Conservation (phyloP, 2,113 vertebrate species). For the Megaceryle torquata region DNA sequence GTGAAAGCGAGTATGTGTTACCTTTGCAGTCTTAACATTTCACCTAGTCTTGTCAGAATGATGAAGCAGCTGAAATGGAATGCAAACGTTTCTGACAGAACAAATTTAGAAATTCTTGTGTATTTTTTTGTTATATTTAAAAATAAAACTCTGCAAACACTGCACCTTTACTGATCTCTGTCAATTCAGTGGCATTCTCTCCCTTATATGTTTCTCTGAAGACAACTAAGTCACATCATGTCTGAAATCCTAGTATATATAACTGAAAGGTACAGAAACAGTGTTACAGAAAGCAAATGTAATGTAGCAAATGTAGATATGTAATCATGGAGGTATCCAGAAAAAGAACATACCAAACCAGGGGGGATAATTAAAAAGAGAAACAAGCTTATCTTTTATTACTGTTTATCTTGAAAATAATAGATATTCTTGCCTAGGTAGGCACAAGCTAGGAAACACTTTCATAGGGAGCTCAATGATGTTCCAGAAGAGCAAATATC, state of each 20-base stretch:
- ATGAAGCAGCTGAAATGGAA: neutral
- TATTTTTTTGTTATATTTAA: neutral
- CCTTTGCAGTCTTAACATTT: neutral
- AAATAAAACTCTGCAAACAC: neutral
- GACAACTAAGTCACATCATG: neutral
- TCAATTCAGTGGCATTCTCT: neutral
- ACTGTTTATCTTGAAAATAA: neutral
- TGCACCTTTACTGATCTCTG: neutral
- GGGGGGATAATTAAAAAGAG: neutral
- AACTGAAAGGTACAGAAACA: neutral
- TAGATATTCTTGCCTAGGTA: neutral
- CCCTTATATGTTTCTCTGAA: neutral
- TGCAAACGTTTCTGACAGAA: neutral
- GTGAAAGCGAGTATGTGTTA: neutral
- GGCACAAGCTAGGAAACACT: neutral
- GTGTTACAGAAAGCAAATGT: neutral
- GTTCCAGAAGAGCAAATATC: neutral
- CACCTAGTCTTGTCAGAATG: neutral
- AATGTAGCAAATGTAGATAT: neutral
- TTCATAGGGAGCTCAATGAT: neutral
- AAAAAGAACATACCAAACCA: neutral
- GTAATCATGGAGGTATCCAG: neutral
- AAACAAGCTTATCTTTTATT: neutral
- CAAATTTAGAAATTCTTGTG: neutral
- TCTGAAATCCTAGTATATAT: neutral